A percentile compares a stretch with the other conserved stretches of the same genome.
Evolutionary conservation across 2,797 vertebrate species (phyloP).

Genomic region (Enteromius argenteus): DNA sequence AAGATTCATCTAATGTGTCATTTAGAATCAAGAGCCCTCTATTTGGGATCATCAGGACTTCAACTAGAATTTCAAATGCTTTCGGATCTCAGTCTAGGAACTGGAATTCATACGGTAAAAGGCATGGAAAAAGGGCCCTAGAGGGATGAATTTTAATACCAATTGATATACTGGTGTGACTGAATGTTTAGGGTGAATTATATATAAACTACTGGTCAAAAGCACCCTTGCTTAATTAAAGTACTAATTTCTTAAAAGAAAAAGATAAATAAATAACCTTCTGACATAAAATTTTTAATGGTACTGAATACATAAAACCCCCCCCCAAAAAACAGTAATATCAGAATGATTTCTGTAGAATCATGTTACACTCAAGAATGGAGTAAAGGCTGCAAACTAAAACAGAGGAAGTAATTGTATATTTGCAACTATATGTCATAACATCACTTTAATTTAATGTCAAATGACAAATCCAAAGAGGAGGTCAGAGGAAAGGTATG

Average conservation of each 20-base stretch:
- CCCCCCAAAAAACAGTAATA: neutral
- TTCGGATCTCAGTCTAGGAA: constrained; percentile 16
- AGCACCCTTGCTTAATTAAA: neutral
- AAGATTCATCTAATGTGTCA: constrained; percentile 50
- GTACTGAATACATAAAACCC: neutral
- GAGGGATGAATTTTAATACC: constrained; percentile 18
- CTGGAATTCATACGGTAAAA: constrained; percentile 23
- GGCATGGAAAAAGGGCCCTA: constrained; percentile 5
- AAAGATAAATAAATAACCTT: neutral
- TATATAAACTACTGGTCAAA: neutral
- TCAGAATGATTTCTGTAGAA: neutral
- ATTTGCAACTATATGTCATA: neutral
- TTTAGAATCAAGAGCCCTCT: constrained; percentile 49
- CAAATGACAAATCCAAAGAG: constrained; percentile 15
- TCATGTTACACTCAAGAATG: neutral
- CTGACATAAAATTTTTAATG: neutral
- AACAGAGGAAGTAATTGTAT: neutral
- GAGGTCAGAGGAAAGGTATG: neutral
- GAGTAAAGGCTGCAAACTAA: neutral
- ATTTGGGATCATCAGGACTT: constrained; percentile 41
- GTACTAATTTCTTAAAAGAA: too few species aligned
- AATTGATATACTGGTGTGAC: neutral
- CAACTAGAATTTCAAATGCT: constrained; percentile 39
- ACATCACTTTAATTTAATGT: neutral
- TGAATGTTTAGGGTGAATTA: neutral